Evolutionary conservation across 2,797 vertebrate genomes (phyloP), one percentile per base, ranked within the genome.

Genomic region (Leucoraja ocellata): DNA sequence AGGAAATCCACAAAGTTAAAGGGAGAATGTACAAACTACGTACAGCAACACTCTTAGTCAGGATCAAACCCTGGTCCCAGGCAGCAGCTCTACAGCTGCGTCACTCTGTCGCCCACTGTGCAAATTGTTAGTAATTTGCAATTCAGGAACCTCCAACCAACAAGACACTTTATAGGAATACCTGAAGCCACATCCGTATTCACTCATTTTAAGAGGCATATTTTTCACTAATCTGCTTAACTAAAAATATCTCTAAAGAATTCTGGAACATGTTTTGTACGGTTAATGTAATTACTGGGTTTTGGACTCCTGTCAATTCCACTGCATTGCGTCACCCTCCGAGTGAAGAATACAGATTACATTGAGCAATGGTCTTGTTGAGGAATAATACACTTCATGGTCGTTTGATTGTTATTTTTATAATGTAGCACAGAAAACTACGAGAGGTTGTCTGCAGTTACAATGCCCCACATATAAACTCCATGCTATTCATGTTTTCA

Each of bases 161-260:
- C n/a, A 36, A 14, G 7, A 21, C 5, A 9, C 13, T 8, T 88
- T 36, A 88, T 65, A 58, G 25, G 28, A 76, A 92, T 74, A 76
- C 90, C 36, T 54, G 71, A 39, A 92, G 90, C 36, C 10, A 76
- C 68, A 74, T 92, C 90, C 39, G 71, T 92, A 32, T 5, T 92
- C 90, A 76, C 71, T 74, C 71, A 92, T 76, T 92, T 54, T 10
- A 92, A 92, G 23, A 54, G 25, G 68, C 25, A 92, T 92, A 76
- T 92, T 74, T 92, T 92, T 76, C 36, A 92, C 18, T n/a, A 68
- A 54, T 76, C 25, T 39, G 18, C 32, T 71, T 21, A 91, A 91
- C 68, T 73, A 23, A 71, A 46, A 91, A 73, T 46, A 39, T 68
- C 68, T 54, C 21, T 14, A 54, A n/a, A 68, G 16, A 73, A 39